Percentiles rank a stretch among this genome's conserved stretches.
Conservation (phyloP, 2,113 vertebrate genomes). For the Hydrochoerus hydrochaeris region DNA sequence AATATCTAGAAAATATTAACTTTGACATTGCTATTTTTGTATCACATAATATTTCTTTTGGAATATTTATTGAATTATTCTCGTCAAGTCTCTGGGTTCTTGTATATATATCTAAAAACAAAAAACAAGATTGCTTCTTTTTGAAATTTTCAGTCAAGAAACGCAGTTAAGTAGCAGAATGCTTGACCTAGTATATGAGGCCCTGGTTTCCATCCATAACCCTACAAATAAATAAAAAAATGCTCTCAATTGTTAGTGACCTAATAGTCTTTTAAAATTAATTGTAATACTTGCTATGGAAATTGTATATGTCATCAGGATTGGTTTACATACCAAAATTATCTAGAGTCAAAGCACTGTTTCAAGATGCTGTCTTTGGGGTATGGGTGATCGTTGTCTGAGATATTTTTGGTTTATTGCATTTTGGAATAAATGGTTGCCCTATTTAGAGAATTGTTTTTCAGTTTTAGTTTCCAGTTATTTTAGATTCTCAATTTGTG, state of each 20-base stretch:
- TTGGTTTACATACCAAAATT: background rate
- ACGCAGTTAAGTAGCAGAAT: background rate
- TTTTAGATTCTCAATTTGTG: background rate
- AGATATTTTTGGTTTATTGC: background rate
- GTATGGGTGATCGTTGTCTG: background rate
- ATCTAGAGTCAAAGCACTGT: slow-evolving; percentile 28
- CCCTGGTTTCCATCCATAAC: background rate
- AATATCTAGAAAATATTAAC: background rate
- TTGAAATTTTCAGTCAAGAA: background rate
- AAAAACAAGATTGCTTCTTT: background rate
- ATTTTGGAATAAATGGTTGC: background rate
- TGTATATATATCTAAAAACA: background rate
- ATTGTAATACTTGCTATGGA: background rate
- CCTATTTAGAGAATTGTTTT: background rate
- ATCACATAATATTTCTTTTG: background rate
- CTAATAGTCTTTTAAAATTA: background rate
- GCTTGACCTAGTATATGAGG: background rate
- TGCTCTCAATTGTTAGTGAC: background rate
- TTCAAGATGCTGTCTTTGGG: background rate
- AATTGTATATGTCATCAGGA: background rate
- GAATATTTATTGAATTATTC: background rate
- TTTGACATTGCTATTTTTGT: background rate
- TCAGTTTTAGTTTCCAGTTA: background rate
- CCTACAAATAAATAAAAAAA: background rate
- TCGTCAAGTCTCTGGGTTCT: background rate